Base-by-base conservation (phyloP, 1,140 invertebrate genomes). In the Campoletis sonorensis region DNA sequence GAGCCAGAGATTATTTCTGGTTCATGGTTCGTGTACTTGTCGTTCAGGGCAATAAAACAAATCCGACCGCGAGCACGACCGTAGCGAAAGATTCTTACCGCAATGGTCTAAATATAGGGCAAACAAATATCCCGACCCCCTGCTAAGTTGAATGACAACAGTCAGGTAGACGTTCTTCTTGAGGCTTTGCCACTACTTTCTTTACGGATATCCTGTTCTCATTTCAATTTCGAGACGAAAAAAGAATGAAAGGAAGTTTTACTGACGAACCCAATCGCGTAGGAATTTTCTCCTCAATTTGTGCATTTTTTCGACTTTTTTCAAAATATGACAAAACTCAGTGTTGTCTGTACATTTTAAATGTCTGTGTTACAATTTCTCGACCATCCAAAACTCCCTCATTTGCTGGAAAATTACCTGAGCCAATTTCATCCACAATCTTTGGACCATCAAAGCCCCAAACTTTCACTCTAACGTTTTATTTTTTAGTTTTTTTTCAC, bases 41-140 rank as follows among this genome's bases (percentile, higher is more conserved):
- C 83, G 85, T 84, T 84, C 79, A 79, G 82, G 83, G 73, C 76
- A 85, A 85, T 86, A 85, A 88, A 87, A 85, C 78, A 79, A 67
- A 83, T 84, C 83, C 75, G 64, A 83, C 86, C 85, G 82, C 21
- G 21, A 15, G 61, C 76, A 79, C 81, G 73, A 85, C 82, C 84
- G 79, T 81, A 79, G 76, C 82, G 81, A 82, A 86, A 84, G 71
- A 49, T 78, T 80, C 72, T 81, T 68, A 79, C 71, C 67, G 77
- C 79, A 64, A 70, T 68, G 58, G 71, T 79, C 80, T 81, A 83
- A 81, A 81, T 81, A 81, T 81, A 76, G 49, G 77, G 58, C 70
- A 81, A 81, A 83, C 72, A 81, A 78, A 27, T 67, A 26, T 83
- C 40, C 61, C 71, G 71, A 73, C 64, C 61, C 21, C 72, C 54